Evolutionary conservation across 2,113 vertebrate genomes (phyloP).

Genomic region (Jaculus jaculus): DNA sequence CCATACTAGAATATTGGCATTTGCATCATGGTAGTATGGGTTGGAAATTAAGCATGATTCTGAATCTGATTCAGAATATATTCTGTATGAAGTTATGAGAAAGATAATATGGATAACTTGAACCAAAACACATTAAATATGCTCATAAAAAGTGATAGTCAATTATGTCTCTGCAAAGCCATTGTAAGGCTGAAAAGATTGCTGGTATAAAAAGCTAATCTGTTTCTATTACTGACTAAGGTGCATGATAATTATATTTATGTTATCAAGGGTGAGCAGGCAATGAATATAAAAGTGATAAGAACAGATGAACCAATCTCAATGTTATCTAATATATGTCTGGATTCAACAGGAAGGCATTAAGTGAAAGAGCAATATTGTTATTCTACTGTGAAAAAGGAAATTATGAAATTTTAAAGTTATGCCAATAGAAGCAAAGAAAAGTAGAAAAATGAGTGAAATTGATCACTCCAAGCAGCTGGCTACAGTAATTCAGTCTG

Average conservation of each 20-base stretch:
- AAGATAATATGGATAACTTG: constrained; percentile 51
- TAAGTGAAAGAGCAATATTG: constrained; percentile 48
- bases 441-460: constrained; percentile 46
- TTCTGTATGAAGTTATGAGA: not conserved
- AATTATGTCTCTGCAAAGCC: constrained; percentile 52
- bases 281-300: constrained; percentile 61
- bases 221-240: constrained; percentile 62
- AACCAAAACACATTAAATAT: constrained; percentile 55
- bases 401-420: constrained; percentile 67
- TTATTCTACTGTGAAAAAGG: constrained; percentile 61
- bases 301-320: constrained; percentile 63
- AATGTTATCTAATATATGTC: constrained; percentile 59
- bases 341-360: constrained; percentile 52
- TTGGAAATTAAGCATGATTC: constrained; percentile 42
- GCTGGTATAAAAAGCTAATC: constrained; percentile 47
- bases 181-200: constrained; percentile 30
- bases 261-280: constrained; percentile 62
- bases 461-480: constrained; percentile 60
- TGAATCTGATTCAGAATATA: constrained; percentile 33
- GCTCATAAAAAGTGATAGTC: constrained; percentile 45
- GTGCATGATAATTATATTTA: constrained; percentile 73
- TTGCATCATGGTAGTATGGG: not conserved
- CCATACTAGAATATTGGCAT: not conserved
- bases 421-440: constrained; percentile 38
- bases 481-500: constrained; percentile 45